Evolutionary conservation across 2,888 invertebrate genomes (phyloP), one percentile per base, ranked within the genome.

Genomic region (Dasysyrphus albostriatus): DNA sequence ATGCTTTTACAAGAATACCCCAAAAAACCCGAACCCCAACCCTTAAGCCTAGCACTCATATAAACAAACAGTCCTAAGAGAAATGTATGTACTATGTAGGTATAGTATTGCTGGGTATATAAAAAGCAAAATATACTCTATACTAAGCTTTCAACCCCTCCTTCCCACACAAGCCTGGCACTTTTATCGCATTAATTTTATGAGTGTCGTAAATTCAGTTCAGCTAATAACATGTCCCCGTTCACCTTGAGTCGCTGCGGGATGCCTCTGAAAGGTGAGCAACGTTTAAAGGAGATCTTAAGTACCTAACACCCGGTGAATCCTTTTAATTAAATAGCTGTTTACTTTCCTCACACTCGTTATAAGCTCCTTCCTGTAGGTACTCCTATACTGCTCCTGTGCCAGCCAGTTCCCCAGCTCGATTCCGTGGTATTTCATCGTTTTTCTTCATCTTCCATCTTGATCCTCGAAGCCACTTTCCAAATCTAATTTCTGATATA

Each of bases 311-410:
- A 88, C 72, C 78, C 69, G 63, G 74, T 61, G 79, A 83, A 83
- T 83, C 75, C 88, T 79, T 88, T 83, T 83, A 88, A 88, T 88
- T 88, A 88, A 88, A 79, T 83, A 83, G 88, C 83, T 88, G 83
- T 83, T 83, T 88, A 88, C 83, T 63, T 76, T 76, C 7, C 82
- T 73, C 81, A 73, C 78, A 83, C 83, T 83, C 51, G 16, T 37
- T 7, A 24, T 24, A 34, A 14, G 14, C 32, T 69, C 6, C 51
- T 37, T 49, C 19, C 44, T 39, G 1, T 6, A 7, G 7, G 32
- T 32, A 32, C 32, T n/a, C 69, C n/a, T n/a, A n/a, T n/a, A n/a
- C n/a, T n/a, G n/a, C n/a, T n/a, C n/a, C n/a, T n/a, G n/a, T n/a
- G n/a, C n/a, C 24, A 24, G 24, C 24, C 24, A 24, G 24, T 24